Evolutionary conservation across 2,888 invertebrate species (phyloP).

Genomic region (Platerodrilus igneus): DNA sequence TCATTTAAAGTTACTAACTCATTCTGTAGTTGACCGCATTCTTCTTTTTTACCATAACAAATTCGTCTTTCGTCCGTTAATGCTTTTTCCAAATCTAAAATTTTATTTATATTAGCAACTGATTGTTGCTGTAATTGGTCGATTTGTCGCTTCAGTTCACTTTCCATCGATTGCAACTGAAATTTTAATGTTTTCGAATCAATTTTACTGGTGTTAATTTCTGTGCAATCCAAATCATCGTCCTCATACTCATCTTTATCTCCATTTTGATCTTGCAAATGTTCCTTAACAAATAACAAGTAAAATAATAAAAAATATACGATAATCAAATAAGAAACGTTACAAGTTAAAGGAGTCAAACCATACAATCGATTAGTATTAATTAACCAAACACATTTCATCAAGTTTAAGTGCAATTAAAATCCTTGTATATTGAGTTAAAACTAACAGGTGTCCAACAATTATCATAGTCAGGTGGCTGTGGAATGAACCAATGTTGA

Average conservation of each 20-base stretch:
- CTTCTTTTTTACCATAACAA: constrained; percentile 32
- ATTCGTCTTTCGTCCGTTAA: constrained; percentile 36
- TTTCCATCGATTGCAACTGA: constrained; percentile 44
- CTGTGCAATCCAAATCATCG: not conserved
- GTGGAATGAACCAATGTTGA: too few relatives aligned
- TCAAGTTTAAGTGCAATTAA: too few relatives aligned
- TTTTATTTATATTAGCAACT: constrained; percentile 37
- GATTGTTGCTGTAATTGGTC: constrained; percentile 39
- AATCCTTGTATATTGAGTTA: too few relatives aligned
- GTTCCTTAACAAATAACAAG: constrained; percentile 8
- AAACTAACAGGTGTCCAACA: too few relatives aligned
- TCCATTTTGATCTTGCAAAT: constrained; percentile 14
- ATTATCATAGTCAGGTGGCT: too few relatives aligned
- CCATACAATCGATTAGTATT: too few relatives aligned
- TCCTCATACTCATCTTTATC: constrained; percentile 11
- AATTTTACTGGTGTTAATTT: constrained; percentile 23
- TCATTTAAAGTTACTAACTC: constrained; percentile 45
- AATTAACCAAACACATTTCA: too few relatives aligned
- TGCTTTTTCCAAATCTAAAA: constrained; percentile 35
- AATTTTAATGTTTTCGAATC: constrained; percentile 46
- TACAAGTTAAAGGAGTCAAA: too few relatives aligned
- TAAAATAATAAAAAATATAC: too few relatives aligned
- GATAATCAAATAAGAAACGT: too few relatives aligned
- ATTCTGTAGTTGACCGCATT: constrained; percentile 36
- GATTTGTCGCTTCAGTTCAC: constrained; percentile 41